phyloP scores from a whole-genome alignment of 1,140 invertebrate species.

The Bursaphelenchus mucronatus region DNA sequence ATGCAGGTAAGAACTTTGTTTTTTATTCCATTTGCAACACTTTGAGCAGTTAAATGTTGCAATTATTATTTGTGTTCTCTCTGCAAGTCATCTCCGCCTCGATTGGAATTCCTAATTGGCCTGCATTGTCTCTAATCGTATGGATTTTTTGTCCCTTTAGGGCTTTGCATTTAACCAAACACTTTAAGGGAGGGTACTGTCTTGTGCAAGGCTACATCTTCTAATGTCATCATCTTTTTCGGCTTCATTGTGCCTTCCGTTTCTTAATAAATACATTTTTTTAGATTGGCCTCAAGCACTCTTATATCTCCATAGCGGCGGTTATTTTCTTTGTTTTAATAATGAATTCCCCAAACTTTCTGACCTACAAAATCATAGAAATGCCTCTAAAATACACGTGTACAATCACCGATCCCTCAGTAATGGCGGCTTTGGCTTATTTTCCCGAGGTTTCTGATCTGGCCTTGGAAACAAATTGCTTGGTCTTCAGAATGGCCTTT shows the following conservation, averaged over 20 bases:
- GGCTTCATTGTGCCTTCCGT: background rate
- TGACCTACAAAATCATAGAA: conserved; percentile 61
- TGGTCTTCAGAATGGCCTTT: conserved; percentile 49
- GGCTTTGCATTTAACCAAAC: no score
- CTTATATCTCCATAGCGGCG: conserved; percentile 51
- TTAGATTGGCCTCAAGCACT: conserved; percentile 50
- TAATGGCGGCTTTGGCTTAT: conserved; percentile 40
- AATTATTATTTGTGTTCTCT: no score
- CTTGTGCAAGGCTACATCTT: background rate
- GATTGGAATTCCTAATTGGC: no score
- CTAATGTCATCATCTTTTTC: conserved; percentile 1
- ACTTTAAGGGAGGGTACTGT: no score
- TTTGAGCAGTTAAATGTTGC: background rate
- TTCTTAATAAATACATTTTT: conserved; percentile 16
- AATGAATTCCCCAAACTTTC: conserved; percentile 56
- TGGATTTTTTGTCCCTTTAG: no score
- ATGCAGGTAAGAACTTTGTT: conserved; percentile 45
- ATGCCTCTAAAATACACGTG: conserved; percentile 37
- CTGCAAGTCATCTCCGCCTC: no score
- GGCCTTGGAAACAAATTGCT: conserved; percentile 39
- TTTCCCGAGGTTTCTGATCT: conserved; percentile 57
- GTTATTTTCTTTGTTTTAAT: conserved; percentile 49
- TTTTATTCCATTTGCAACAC: conserved; percentile 3
- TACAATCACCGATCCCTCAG: conserved; percentile 25
- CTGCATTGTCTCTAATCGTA: no score